Evolutionary conservation across 2,888 invertebrate genomes (phyloP), one percentile per base, ranked within the genome.

Genomic region (Standfussiana lucernea): DNA sequence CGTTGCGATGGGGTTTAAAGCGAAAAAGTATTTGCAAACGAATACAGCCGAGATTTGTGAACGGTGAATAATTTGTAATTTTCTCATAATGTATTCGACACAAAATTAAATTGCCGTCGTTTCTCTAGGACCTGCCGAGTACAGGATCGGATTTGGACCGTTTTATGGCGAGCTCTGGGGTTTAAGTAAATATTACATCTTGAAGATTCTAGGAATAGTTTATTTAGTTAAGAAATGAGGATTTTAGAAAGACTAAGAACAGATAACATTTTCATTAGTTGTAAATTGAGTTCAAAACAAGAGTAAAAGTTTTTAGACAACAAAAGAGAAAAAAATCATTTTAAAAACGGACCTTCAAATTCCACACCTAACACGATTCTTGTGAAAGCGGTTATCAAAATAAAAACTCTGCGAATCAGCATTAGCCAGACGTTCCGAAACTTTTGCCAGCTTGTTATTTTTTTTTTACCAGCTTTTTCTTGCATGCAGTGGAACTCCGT

Each of bases 41-140:
- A 88, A 84, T 82, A 82, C 79, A 72, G 71, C 68, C 65, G 68
- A 80, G 80, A 80, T 86, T 86, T 82, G 65, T 72, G 72, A 40
- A 80, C 76, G 80, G 80, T 77, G 89, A 90, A 89, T 90, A 90
- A 90, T 90, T 86, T 88, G 84, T 89, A 90, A 91, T 92, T 91
- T 89, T 73, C 82, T 89, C 86, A 80, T 90, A 89, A 92, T 89
- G 87, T 87, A 89, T 91, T 89, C 85, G 83, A 86, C 80, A 77
- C 79, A 88, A n/a, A n/a, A n/a, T n/a, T n/a, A n/a, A 91, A 90
- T 91, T 89, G 87, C 76, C 86, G 76, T 83, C 86, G 84, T 89
- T 89, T 86, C 84, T 84, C 84, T 45, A 77, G 50, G 45, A 82
- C 59, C 69, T 72, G 45, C 3, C 7, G 47, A 69, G 72, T 37